Evolutionary conservation across 1,140 invertebrate species (phyloP), one percentile per base, ranked within the genome.

Genomic region (Calephelis virginiensis): DNA sequence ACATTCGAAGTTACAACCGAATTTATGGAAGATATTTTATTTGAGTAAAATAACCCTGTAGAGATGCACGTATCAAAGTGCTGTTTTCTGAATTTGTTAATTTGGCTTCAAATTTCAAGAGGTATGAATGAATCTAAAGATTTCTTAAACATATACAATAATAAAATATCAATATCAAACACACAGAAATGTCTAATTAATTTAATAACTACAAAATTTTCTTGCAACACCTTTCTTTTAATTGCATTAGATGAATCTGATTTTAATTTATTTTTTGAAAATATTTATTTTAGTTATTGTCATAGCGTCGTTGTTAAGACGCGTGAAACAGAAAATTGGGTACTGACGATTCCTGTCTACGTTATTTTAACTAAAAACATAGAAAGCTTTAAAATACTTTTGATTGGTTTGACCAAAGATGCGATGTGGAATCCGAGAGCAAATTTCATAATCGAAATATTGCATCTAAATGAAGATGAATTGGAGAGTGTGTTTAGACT

Each of bases 401-500:
- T 72, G 5, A 48, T 40, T 12, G 48, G 66, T 17, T 63, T 72
- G 59, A 6, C 56, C 28, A 64, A 28, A 17, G 60, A 68, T 59
- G 11, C 45, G 4, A 28, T 60, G 0, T 75, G 73, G 73, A 75
- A 75, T 47, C 63, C 73, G 14, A 63, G 10, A 64, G 68, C 70
- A 40, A 53, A 56, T 40, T 68, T 73, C 53, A 50, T 76, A 37
- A 28, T 74, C 8, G 8, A 67, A 6, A 47, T 73, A 43, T 6
- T 72, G 46, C 11, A 69, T 3, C 62, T 76, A 12, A 48, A 46
- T 10, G 40, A 63, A 38, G 14, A 64, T 13, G 49, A 72, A 46
- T 53, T 38, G 49, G 17, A 28, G 46, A 59, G 65, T 6, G 14
- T 72, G n/a, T 76, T 76, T 43, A 43, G 68, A 49, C 43, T 64